Evolutionary conservation across 2,113 vertebrate genomes (phyloP), one percentile per base, ranked within the genome.

Genomic region (Sigmodon hispidus): DNA sequence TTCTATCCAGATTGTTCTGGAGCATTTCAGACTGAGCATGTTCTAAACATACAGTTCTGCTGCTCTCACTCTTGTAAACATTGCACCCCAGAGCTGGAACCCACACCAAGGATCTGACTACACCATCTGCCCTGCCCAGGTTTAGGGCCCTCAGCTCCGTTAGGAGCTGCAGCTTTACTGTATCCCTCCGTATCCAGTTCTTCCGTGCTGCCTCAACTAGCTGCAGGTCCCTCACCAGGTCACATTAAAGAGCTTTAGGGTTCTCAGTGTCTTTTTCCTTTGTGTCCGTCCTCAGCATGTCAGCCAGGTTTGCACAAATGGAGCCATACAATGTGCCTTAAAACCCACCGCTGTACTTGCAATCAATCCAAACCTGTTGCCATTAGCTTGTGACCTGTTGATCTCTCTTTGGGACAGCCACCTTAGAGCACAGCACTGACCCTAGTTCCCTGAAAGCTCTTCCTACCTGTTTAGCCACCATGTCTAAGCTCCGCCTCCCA

Each of bases 391-490:
- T 5, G 17, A 3, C 3, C 67, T 55, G 50, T 13, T 26, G 36
- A 57, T 17, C 50, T 43, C 67, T 22, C 1, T 43, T 19, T 29
- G n/a, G 50, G 12, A 8, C 0, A 7, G 7, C 1, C 8, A 34
- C 2, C 43, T 67, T 12, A 2, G 1, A 81, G 29, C 16, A 70
- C 5, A 0, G 16, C 2, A 2, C 0, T 7, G 31, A 21, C 5
- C 80, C 26, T 0, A 7, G 57, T 43, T 50, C 21, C 36, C 36
- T 3, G 1, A 29, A 40, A 45, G 7, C 34, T 75, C 8, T 26
- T 13, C 16, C 9, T 0, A 8, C 36, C 16, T 55, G 17, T n/a
- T 15, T 40, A 10, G 5, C 10, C 19, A 50, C 29, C 43, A 34
- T 85, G 29, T 10, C 61, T 67, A 22, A 22, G 10, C 61, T 45